Percentiles rank a stretch among this genome's conserved stretches.
phyloP scores from a whole-genome alignment of 1,140 invertebrate genomes.

The Pseudomyrmex pallidus region DNA sequence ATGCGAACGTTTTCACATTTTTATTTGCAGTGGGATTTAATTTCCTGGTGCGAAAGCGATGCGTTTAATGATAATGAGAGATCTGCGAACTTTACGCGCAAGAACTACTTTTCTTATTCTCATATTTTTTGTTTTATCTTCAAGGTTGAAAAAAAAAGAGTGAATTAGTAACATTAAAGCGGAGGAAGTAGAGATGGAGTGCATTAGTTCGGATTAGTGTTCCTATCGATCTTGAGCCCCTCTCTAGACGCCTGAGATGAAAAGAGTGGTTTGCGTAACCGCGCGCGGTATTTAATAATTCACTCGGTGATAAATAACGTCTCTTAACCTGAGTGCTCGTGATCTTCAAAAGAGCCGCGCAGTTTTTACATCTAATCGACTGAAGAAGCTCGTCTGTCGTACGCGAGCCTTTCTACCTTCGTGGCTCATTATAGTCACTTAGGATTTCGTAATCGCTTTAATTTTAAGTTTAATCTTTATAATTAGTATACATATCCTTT shows the following conservation, averaged over 20 bases:
- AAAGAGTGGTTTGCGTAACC: slow-evolving; percentile 62
- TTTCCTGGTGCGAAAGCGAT: slow-evolving; percentile 40
- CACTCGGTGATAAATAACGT: slow-evolving; percentile 70
- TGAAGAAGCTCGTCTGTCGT: slow-evolving; percentile 8
- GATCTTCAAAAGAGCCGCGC: slow-evolving; percentile 64
- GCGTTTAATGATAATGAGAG: slow-evolving; percentile 42
- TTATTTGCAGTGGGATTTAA: slow-evolving; percentile 40
- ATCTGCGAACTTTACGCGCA: slow-evolving; percentile 22
- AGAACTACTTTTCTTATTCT: slow-evolving; percentile 21
- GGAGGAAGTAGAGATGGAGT: slow-evolving; percentile 1
- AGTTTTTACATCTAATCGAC: slow-evolving; percentile 58
- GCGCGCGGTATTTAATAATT: slow-evolving; percentile 73
- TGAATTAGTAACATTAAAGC: slow-evolving; percentile 31
- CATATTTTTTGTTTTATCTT: slow-evolving; percentile 13
- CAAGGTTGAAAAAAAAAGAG: slow-evolving; percentile 18
- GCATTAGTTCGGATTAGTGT: slow-evolving; percentile 62
- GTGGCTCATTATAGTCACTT: slow-evolving; percentile 63
- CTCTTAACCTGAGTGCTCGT: slow-evolving; percentile 62
- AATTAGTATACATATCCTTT: slow-evolving; percentile 2
- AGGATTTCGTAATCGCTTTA: slow-evolving; percentile 35
- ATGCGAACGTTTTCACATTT: slow-evolving; percentile 7
- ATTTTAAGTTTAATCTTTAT: slow-evolving; percentile 46
- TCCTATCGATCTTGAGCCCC: slow-evolving; percentile 69
- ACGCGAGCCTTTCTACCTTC: not conserved
- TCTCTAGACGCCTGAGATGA: slow-evolving; percentile 67